Percentiles rank a stretch among this genome's conserved stretches.
phyloP scores from a whole-genome alignment of 2,888 invertebrate genomes.

The Ichneumoninae sp. region DNA sequence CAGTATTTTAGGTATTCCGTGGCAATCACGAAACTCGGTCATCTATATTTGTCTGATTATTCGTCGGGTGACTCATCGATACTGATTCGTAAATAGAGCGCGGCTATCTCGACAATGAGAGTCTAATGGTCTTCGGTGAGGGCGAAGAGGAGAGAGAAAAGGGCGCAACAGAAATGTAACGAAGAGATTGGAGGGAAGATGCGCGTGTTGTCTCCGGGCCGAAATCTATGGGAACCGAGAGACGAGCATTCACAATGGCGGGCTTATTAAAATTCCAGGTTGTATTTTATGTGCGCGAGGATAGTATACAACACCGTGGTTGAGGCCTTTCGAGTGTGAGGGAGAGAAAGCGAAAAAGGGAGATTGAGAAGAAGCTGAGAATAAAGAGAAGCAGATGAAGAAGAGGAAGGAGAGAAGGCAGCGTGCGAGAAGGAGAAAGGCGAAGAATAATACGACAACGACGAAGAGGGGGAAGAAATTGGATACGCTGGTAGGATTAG shows the following conservation, averaged over 20 bases:
- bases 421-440: conserved; percentile 46
- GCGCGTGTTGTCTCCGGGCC: conserved; percentile 72
- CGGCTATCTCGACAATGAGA: conserved; percentile 30
- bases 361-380: conserved; percentile 17
- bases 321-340: conserved; percentile 57
- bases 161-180: conserved; percentile 16
- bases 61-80: conserved; percentile 3
- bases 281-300: conserved; percentile 80
- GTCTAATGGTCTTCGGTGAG: conserved; percentile 41
- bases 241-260: conserved; percentile 76
- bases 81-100: background rate
- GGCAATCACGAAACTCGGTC: conserved; percentile 17
- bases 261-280: conserved; percentile 81
- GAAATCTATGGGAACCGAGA: conserved; percentile 78
- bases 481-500: conserved; percentile 60
- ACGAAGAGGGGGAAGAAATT: conserved; percentile 57
- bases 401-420: conserved; percentile 9
- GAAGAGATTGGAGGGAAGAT: conserved; percentile 40
- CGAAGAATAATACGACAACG: conserved; percentile 47
- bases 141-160: conserved; percentile 21
- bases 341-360: conserved; percentile 34
- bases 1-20: background rate
- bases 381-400: conserved; percentile 31
- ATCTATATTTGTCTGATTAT: conserved; percentile 9
- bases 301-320: conserved; percentile 65